Conservation (phyloP, 2,113 vertebrate genomes). For the Nesogale talazaci region DNA sequence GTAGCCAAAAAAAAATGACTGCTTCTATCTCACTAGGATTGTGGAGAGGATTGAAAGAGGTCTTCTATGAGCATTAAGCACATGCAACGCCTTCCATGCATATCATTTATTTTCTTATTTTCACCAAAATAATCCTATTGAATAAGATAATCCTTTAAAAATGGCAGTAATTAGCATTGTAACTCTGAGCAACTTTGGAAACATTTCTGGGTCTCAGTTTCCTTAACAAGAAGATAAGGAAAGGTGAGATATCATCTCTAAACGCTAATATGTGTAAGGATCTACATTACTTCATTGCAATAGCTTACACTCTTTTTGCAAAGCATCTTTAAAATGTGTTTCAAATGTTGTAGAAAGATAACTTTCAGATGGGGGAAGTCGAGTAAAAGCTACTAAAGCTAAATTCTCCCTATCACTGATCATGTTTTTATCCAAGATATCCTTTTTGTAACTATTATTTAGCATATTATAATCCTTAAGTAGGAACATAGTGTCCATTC, state of each 20-base stretch:
- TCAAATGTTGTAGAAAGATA: background rate
- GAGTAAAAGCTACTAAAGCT: background rate
- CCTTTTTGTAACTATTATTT: background rate
- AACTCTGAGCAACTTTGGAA: background rate
- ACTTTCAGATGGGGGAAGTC: background rate
- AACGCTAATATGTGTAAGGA: background rate
- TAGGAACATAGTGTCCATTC: background rate
- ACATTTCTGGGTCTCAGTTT: background rate
- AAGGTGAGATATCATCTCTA: constrained; percentile 5
- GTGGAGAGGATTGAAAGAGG: background rate
- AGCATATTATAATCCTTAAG: background rate
- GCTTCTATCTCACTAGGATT: background rate
- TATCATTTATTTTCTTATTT: background rate
- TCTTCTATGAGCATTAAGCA: background rate
- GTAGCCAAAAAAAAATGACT: background rate
- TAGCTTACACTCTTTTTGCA: background rate
- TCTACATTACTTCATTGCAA: background rate
- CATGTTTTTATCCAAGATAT: background rate
- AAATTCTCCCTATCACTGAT: background rate
- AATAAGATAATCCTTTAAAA: background rate
- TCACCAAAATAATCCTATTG: constrained; percentile 15
- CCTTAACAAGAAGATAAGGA: background rate
- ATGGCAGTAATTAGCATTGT: background rate
- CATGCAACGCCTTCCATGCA: background rate
- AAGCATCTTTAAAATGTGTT: background rate